Evolutionary conservation across 1,140 invertebrate species (phyloP).

Genomic region (Tetragonula clypearis): DNA sequence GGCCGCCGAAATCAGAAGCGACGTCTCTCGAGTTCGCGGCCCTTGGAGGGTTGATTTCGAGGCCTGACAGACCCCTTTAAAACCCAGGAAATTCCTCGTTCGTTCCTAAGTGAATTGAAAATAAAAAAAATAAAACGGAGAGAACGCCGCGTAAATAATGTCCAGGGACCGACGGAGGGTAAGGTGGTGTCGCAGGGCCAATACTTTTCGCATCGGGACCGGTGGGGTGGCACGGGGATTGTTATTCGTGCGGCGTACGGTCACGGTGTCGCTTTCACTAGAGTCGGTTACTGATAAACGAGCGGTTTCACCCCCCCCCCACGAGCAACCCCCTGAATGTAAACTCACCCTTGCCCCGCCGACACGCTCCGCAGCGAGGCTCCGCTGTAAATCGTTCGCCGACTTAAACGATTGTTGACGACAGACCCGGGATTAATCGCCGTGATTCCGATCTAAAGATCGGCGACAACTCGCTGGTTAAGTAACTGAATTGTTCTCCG

Average conservation of each 20-base stretch:
- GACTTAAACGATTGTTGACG: constrained; percentile 75
- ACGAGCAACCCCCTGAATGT: constrained; percentile 70
- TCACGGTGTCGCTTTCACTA: constrained; percentile 81
- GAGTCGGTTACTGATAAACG: constrained; percentile 81
- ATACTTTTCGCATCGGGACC: constrained; percentile 68
- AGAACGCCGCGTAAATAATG: constrained; percentile 68
- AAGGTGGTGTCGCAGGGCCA: constrained; percentile 51
- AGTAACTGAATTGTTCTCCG: background rate
- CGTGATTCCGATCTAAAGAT: constrained; percentile 46
- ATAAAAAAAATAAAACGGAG: constrained; percentile 67
- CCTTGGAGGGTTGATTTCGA: constrained; percentile 9
- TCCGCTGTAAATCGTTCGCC: constrained; percentile 73
- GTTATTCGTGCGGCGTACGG: constrained; percentile 79
- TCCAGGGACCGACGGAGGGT: constrained; percentile 44
- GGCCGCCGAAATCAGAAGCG: constrained; percentile 51
- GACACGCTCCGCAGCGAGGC: constrained; percentile 61
- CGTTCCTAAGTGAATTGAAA: constrained; percentile 77
- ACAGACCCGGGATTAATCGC: constrained; percentile 71
- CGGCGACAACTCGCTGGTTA: background rate
- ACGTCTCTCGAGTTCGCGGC: constrained; percentile 48
- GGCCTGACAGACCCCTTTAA: constrained; percentile 29
- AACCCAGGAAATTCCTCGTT: constrained; percentile 60
- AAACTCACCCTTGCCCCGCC: constrained; percentile 74
- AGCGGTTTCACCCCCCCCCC: constrained; percentile 73
- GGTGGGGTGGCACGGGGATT: constrained; percentile 64